Conservation (phyloP, 1,140 invertebrate species). For the Plodia interpunctella region DNA sequence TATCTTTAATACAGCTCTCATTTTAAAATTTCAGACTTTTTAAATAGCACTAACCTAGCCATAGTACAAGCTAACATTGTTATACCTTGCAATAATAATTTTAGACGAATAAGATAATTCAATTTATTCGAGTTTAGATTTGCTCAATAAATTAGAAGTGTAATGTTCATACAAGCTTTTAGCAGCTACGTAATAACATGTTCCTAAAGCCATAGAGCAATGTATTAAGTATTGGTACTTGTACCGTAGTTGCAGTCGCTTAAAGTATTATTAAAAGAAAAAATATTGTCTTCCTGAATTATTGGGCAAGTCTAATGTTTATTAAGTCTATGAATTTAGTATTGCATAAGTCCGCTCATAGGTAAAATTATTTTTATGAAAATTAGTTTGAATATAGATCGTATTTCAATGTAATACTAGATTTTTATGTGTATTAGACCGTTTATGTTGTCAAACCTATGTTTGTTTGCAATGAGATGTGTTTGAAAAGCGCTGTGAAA, state of each 20-base stretch:
- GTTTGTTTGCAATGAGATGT: not conserved
- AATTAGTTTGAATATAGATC: not conserved
- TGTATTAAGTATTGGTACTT: too few species aligned
- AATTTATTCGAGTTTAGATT: not conserved
- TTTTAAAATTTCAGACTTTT: not conserved
- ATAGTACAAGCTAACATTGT: not conserved
- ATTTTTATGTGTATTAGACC: too few species aligned
- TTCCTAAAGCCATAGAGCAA: too few species aligned
- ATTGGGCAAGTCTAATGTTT: not conserved
- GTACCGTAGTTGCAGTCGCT: not conserved
- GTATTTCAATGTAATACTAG: too few species aligned
- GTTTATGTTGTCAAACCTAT: not conserved
- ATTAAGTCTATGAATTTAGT: not conserved
- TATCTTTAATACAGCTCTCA: too few species aligned
- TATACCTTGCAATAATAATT: too few species aligned
- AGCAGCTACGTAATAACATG: too few species aligned
- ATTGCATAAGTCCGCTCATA: not conserved
- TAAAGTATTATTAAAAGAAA: not conserved
- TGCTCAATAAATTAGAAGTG: conserved; percentile 1
- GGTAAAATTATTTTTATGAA: not conserved
- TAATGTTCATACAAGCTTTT: too few species aligned
- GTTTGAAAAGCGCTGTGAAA: not conserved
- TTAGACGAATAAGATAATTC: too few species aligned
- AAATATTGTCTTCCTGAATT: not conserved
- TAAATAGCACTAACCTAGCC: not conserved